phyloP scores from a whole-genome alignment of 2,113 vertebrate species.

The Smithornis capensis region DNA sequence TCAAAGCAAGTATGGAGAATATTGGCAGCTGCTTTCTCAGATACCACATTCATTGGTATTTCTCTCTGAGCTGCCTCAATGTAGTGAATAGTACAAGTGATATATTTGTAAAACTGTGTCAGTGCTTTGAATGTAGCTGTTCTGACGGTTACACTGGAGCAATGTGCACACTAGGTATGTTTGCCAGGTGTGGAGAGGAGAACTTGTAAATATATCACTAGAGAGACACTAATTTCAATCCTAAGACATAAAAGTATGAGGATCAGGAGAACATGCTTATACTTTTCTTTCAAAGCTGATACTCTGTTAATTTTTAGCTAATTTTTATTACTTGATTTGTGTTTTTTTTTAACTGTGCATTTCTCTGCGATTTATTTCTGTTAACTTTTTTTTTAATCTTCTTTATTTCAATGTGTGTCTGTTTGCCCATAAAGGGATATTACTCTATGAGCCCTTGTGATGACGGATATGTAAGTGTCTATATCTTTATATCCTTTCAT shows the following conservation, averaged over 20 bases:
- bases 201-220: background rate
- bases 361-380: constrained; percentile 44
- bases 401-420: constrained; percentile 73
- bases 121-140: background rate
- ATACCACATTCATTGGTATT: accelerated
- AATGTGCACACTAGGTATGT: background rate
- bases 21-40: background rate
- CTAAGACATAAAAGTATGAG: background rate
- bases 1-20: background rate
- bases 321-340: background rate
- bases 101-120: background rate
- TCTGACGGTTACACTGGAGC: background rate
- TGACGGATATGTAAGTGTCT: constrained; percentile 93
- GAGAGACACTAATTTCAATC: background rate
- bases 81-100: background rate
- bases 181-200: background rate
- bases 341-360: background rate
- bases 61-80: background rate
- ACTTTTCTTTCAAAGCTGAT: background rate
- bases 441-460: constrained; percentile 91
- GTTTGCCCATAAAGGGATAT: constrained; percentile 86
- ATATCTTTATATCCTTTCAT: constrained; percentile 69
- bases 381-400: constrained; percentile 65
- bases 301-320: background rate
- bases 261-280: background rate